Percentiles rank a stretch among this genome's conserved stretches.
Conservation (phyloP, 2,113 vertebrate genomes). For the Macquaria australasica region DNA sequence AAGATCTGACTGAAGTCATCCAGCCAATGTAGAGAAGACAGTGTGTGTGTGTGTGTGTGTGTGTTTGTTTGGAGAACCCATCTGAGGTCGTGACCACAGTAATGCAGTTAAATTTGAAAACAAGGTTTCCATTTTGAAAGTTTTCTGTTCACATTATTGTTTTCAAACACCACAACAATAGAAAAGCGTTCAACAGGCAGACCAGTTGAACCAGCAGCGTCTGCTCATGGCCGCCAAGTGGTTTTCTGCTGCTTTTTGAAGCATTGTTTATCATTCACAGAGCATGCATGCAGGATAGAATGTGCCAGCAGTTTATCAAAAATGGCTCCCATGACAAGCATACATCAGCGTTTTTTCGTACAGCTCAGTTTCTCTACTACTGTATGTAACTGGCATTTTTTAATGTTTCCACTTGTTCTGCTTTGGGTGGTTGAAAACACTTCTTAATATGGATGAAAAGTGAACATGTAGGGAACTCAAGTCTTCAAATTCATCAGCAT, state of each 20-base stretch:
- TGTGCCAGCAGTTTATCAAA: constrained; percentile 15
- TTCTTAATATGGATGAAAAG: background rate
- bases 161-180: constrained; percentile 10
- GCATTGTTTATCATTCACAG: constrained; percentile 46
- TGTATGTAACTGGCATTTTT: background rate
- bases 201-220: background rate
- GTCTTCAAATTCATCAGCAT: constrained; percentile 38
- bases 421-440: background rate
- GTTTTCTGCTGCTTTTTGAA: constrained; percentile 22
- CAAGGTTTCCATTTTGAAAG: background rate
- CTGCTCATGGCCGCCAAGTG: background rate
- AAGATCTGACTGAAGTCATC: constrained; percentile 32
- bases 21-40: constrained; percentile 35
- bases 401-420: background rate
- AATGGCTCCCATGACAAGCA: constrained; percentile 16
- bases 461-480: background rate
- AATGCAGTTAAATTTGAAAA: constrained; percentile 35
- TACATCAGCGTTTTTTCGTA: background rate
- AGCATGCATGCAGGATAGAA: constrained; percentile 53
- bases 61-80: constrained; percentile 25
- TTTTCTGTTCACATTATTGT: constrained; percentile 3
- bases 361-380: constrained; percentile 5
- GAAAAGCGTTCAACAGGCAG: background rate
- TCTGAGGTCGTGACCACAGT: constrained; percentile 33
- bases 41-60: constrained; percentile 26